Percentiles rank a stretch among this genome's conserved stretches.
Conservation (phyloP, 2,113 vertebrate genomes). For the Pachyramphus minor region DNA sequence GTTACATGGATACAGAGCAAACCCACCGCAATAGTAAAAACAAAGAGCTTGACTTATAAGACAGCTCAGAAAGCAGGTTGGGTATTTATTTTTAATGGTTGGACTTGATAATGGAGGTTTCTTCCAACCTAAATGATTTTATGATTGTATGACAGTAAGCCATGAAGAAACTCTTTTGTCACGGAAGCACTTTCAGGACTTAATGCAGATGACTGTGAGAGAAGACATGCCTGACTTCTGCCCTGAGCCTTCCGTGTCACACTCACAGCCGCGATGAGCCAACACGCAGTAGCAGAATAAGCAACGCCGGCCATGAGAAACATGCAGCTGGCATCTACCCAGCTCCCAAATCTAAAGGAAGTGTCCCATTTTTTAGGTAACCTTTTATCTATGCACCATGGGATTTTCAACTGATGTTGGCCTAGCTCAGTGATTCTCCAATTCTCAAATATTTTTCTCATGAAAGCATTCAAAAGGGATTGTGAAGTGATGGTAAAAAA, state of each 20-base stretch:
- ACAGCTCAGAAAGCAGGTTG: conserved; percentile 7
- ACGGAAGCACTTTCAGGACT: not conserved
- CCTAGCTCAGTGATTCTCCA: not conserved
- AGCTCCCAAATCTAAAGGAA: not conserved
- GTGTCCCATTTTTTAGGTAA: not conserved
- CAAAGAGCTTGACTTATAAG: conserved; percentile 8
- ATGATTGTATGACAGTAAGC: not conserved
- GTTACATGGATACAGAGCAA: not conserved
- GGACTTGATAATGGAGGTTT: not conserved
- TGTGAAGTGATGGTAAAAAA: not conserved
- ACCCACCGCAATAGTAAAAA: conserved; percentile 7
- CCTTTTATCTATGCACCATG: not conserved
- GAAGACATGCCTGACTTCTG: not conserved
- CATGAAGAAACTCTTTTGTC: not conserved
- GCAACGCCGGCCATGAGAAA: not conserved
- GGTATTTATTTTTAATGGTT: not conserved
- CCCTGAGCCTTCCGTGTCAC: not conserved
- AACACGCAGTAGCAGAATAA: not conserved
- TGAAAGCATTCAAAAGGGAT: conserved; percentile 6
- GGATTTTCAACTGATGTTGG: not conserved
- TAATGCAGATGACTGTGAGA: not conserved
- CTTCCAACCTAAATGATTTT: not conserved
- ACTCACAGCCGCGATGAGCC: not conserved
- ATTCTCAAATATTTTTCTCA: not conserved
- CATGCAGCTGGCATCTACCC: not conserved